Evolutionary conservation across 2,113 vertebrate genomes (phyloP).

Genomic region (Notothenia coriiceps): DNA sequence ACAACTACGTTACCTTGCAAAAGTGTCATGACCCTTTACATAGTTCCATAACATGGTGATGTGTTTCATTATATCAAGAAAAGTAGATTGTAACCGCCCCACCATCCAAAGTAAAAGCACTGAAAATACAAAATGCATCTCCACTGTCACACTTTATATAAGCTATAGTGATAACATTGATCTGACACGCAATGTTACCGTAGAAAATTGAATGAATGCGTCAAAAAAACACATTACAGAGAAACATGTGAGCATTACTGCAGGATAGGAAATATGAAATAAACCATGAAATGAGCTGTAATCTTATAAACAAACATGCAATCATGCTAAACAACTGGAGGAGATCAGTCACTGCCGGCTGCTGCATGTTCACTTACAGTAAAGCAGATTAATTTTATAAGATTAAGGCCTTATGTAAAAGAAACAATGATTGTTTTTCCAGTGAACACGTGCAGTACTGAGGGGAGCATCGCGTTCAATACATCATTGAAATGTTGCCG

Average conservation of each 20-base stretch:
- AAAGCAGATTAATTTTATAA: constrained; percentile 20
- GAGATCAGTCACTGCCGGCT: constrained; percentile 12
- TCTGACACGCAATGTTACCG: not conserved
- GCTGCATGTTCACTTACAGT: constrained; percentile 3
- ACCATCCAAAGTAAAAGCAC: not conserved
- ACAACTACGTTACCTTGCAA: too few species aligned
- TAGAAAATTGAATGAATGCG: not conserved
- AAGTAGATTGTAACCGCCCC: not conserved
- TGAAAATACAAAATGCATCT: not conserved
- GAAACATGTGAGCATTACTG: not conserved
- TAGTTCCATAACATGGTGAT: not conserved
- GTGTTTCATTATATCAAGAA: not conserved
- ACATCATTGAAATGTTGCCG: constrained; percentile 16
- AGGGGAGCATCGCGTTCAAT: constrained; percentile 27
- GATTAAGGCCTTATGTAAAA: constrained; percentile 26
- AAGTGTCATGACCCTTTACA: not conserved
- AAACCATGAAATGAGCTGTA: constrained; percentile 40
- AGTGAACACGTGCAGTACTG: not conserved
- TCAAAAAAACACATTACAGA: not conserved
- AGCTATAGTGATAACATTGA: not conserved
- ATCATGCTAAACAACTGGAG: constrained; percentile 2
- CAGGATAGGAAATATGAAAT: constrained; percentile 15
- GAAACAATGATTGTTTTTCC: constrained; percentile 27
- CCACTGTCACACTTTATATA: not conserved
- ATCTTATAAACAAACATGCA: constrained; percentile 5